Evolutionary conservation across 2,888 invertebrate genomes (phyloP), one percentile per base, ranked within the genome.

Genomic region (Tromatobia lineatoria): DNA sequence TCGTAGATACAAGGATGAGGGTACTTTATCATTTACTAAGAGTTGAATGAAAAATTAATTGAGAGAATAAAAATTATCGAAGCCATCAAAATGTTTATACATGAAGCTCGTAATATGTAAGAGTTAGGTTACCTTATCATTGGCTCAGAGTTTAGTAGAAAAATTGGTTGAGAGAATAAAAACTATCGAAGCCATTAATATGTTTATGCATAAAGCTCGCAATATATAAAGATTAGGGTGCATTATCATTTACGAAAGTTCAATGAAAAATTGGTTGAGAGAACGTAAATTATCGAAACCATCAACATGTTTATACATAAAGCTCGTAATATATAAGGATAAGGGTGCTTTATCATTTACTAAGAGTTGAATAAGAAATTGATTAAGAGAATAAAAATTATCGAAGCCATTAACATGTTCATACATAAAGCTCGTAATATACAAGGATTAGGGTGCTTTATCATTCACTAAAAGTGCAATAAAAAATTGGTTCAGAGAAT

Each of bases 251-350:
- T 23, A 11, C 11, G 23, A 11, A 20, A 20, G n/a, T 18, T 8
- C 7, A 52, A 20, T 52, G 11, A 10, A 23, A 3, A 54, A 50
- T 50, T 50, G 0, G 7, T 20, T 20, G n/a, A 64, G 10, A 38
- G 1, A 29, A 10, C 2, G 2, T 13, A 57, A 57, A 11, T 23
- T 3, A 15, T 13, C 20, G n/a, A n/a, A n/a, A n/a, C n/a, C n/a
- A n/a, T n/a, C n/a, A 38, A 57, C 70, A 3, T 25, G 57, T 73
- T 73, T 20, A 29, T 69, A 69, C 3, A 20, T 20, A 23, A 0
- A 10, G 52, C 23, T 1, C 20, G 8, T 11, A 20, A 20, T 20
- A 25, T 25, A 57, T 57, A 25, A 47, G 20, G 0, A 52, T 52
- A 8, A 23, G 54, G 23, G 11, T 1, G 20, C 11, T 54, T 23